Base-by-base conservation (phyloP, 2,797 vertebrate genomes). In the Florisuga fusca region DNA sequence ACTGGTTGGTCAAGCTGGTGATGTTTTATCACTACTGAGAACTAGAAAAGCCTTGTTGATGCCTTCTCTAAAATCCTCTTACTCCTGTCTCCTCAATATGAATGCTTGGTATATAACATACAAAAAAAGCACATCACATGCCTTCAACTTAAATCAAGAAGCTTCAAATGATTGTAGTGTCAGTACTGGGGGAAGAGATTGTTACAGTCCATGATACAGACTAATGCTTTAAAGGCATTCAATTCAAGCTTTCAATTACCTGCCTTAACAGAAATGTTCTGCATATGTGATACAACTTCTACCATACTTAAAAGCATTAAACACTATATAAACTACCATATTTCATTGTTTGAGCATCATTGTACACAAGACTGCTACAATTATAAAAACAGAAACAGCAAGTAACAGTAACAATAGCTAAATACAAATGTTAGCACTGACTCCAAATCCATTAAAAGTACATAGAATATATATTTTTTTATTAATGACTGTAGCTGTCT, bases 91-190 rank as follows among this genome's bases (percentile, higher is more conserved):
- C 10, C 33, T 84, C 69, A 46, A 34, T 23, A 54, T 51, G 84
- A 84, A 51, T 7, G 13, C 45, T 82, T 81, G 43, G 34, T 75
- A 55, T 75, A 55, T 41, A 88, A 48, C 18, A 26, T 17, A 29
- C 48, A 4, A 59, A 26, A 81, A 64, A 64, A 59, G 3, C 7
- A 31, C 34, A 18, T 62, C 50, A 77, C 77, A 53, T 69, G 67
- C n/a, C 21, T 90, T 75, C 77, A 80, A 31, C 64, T 90, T 51
- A 78, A 84, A 77, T 72, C 34, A 84, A 90, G 75, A 72, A 84
- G n/a, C 41, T 94, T 95, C 62, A 81, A 80, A 76, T 41, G 5
- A 43, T 20, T 71, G 38, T 58, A 63, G 43, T 41, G 64, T n/a
- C n/a, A n/a, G n/a, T n/a, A n/a, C n/a, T n/a, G 19, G 4, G 17